phyloP scores from a whole-genome alignment of 1,140 invertebrate genomes.

The Pygmarrhopalites habei region DNA sequence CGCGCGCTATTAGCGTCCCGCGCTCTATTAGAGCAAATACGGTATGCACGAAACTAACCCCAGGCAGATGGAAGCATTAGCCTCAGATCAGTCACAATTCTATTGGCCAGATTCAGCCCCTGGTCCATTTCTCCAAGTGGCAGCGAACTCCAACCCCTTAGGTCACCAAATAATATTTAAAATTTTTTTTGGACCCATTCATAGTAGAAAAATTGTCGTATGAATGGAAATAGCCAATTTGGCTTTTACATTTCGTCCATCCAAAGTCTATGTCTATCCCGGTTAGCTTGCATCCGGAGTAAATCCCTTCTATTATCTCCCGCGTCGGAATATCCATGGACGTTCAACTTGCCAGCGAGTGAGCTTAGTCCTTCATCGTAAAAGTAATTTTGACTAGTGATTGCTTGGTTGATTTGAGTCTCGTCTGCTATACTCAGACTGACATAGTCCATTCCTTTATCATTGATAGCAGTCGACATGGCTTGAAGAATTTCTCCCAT shows the following conservation, averaged over 20 bases:
- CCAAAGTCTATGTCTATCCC: conserved; percentile 29
- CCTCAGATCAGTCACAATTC: conserved; percentile 22
- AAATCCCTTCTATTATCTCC: conserved; percentile 13
- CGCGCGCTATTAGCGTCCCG: no score
- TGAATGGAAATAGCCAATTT: no score
- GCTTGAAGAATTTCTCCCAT: conserved; percentile 20
- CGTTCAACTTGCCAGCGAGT: conserved; percentile 27
- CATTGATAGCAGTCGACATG: conserved; percentile 1
- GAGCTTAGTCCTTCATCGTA: conserved; percentile 11
- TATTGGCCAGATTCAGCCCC: conserved; percentile 24
- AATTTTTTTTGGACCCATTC: no score
- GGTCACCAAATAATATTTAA: background rate
- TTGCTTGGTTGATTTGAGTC: conserved; percentile 30
- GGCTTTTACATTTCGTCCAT: conserved; percentile 39
- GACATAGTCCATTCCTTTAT: conserved; percentile 15
- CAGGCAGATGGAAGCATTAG: conserved; percentile 27
- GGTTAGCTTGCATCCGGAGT: conserved; percentile 7
- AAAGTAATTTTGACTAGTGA: conserved; percentile 23
- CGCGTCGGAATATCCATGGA: conserved; percentile 23
- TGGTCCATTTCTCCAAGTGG: conserved; percentile 20
- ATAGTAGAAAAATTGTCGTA: no score
- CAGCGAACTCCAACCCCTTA: conserved; percentile 2
- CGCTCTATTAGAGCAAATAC: no score
- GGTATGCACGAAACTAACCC: no score
- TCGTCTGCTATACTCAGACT: conserved; percentile 29